Evolutionary conservation across 2,797 vertebrate species (phyloP).

Genomic region (Babyrousa celebensis): DNA sequence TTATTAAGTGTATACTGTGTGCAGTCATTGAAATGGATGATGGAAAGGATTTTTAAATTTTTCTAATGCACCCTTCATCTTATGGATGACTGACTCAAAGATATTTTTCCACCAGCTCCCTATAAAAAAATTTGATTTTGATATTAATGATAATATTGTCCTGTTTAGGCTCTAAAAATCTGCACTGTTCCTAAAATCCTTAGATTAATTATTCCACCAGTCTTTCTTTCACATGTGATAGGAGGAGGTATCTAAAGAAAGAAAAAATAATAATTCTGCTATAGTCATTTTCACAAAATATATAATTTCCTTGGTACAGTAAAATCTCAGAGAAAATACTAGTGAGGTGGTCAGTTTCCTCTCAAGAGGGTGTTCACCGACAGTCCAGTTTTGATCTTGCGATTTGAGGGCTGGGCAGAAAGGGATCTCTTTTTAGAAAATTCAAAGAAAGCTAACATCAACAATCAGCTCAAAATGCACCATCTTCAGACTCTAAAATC

Average conservation of each 20-base stretch:
- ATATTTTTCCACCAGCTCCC: background rate
- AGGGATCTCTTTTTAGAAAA: background rate
- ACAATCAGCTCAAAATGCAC: background rate
- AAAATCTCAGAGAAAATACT: background rate
- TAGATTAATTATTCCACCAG: background rate
- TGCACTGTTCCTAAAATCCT: background rate
- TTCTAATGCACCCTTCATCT: background rate
- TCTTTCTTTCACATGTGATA: background rate
- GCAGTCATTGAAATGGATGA: background rate
- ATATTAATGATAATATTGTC: background rate
- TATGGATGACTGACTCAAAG: background rate
- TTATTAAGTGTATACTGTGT: background rate
- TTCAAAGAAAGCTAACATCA: background rate
- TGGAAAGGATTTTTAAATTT: background rate
- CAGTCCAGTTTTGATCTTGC: background rate
- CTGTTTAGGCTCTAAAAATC: background rate
- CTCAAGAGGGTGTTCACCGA: background rate
- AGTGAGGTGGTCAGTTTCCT: background rate
- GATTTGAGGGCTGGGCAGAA: background rate
- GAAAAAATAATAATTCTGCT: background rate
- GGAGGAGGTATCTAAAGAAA: background rate
- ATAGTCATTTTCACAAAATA: background rate
- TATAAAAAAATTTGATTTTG: background rate
- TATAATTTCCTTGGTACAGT: background rate
- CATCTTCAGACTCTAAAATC: background rate